These are phyloP conservation scores for Rhagophthalmus giganteus DNA, from an alignment of 2,888 invertebrate genomes.

Conservation along the genomic window DNA sequence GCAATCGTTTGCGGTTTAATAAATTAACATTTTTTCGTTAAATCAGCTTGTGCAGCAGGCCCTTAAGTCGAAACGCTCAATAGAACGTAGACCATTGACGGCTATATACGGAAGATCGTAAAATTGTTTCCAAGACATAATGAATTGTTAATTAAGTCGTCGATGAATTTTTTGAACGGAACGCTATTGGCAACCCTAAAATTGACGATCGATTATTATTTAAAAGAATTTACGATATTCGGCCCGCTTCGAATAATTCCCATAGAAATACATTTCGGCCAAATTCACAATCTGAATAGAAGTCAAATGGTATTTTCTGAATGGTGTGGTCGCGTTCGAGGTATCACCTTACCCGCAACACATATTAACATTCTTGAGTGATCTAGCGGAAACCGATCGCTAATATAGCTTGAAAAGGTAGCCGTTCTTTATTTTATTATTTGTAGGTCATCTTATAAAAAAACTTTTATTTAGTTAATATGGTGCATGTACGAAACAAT, in stretches of 20 bases:
- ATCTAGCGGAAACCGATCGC: conserved; percentile 53
- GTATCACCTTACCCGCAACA: conserved; percentile 51
- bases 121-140: conserved; percentile 35
- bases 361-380: conserved; percentile 54
- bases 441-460: too few relatives aligned
- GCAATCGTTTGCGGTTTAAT: conserved; percentile 20
- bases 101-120: conserved; percentile 34
- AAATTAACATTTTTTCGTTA: conserved; percentile 28
- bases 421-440: conserved; percentile 48
- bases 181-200: too few relatives aligned
- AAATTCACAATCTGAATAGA: conserved; percentile 44
- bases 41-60: conserved; percentile 37
- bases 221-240: too few relatives aligned
- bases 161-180: conserved; percentile 17
- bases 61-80: conserved; percentile 33
- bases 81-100: conserved; percentile 26
- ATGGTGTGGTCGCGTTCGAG: conserved; percentile 34
- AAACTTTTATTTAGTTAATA: too few relatives aligned
- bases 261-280: conserved; percentile 22
- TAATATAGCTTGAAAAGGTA: conserved; percentile 51
- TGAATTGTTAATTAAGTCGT: conserved; percentile 36
- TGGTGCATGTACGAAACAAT: too few relatives aligned
- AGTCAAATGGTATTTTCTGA: conserved; percentile 43
- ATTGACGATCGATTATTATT: too few relatives aligned
- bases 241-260: neutral